A percentile compares a stretch with the other conserved stretches of the same genome.
Evolutionary conservation across 37 sponge, comb jelly and placozoan genomes (phyloP).

Genomic region (Ephydatia muelleri): DNA sequence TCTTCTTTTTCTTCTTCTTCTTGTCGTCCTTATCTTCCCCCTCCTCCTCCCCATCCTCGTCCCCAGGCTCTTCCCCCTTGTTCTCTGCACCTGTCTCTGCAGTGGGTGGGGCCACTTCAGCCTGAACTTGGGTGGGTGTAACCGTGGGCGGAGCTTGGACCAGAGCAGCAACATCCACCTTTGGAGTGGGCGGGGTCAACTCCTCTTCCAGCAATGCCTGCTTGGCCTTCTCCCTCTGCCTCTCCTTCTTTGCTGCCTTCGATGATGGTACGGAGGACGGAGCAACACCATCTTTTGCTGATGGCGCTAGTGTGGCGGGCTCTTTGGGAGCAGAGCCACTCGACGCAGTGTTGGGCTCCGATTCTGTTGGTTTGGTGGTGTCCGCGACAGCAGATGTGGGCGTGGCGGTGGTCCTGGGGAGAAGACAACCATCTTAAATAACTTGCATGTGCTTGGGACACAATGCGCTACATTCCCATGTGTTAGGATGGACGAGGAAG

Average conservation of each 20-base stretch:
- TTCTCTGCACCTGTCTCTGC: constrained; percentile 1
- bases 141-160: neutral
- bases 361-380: too few relatives aligned
- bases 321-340: too few relatives aligned
- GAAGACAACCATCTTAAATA: too few relatives aligned
- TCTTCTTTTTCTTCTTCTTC: constrained; percentile 77
- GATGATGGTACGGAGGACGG: too few relatives aligned
- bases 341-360: too few relatives aligned
- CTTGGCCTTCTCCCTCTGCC: constrained; percentile 28
- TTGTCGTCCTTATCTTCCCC: constrained; percentile 23
- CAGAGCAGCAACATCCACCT: neutral
- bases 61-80: constrained; percentile 27
- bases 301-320: too few relatives aligned
- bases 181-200: neutral
- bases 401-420: too few relatives aligned
- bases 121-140: neutral
- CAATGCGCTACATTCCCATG: too few relatives aligned
- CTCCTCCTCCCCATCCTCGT: constrained; percentile 25
- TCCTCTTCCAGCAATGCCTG: neutral
- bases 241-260: constrained; percentile 47
- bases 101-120: constrained; percentile 1
- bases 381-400: too few relatives aligned
- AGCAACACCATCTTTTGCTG: too few relatives aligned
- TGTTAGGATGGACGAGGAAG: too few relatives aligned
- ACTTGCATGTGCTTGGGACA: too few relatives aligned